phyloP scores from a whole-genome alignment of 1,140 invertebrate genomes.

The Dryas iulia region DNA sequence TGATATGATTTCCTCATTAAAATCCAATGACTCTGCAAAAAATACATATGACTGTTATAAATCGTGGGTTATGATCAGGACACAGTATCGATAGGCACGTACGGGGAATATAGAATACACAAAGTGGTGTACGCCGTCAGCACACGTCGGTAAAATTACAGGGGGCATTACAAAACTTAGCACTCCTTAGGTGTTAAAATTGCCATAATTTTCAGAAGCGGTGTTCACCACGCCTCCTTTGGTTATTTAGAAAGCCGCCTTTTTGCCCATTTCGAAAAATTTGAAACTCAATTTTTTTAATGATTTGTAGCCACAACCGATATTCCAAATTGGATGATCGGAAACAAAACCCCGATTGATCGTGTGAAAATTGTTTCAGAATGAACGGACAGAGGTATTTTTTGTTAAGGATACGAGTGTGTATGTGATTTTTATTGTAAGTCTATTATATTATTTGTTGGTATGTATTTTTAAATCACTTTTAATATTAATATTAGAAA shows the following conservation, averaged over 20 bases:
- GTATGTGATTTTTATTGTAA: no score
- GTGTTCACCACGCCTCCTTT: slow-evolving; percentile 63
- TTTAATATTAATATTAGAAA: no score
- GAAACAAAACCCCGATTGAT: slow-evolving; percentile 59
- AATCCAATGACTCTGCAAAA: slow-evolving; percentile 65
- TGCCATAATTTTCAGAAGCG: slow-evolving; percentile 73
- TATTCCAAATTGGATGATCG: slow-evolving; percentile 73
- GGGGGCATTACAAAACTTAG: slow-evolving; percentile 64
- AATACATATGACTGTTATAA: slow-evolving; percentile 62
- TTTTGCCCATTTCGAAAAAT: slow-evolving; percentile 65
- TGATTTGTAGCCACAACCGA: slow-evolving; percentile 75
- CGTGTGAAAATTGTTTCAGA: slow-evolving; percentile 69
- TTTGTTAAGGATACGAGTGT: no score
- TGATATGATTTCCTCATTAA: slow-evolving; percentile 65
- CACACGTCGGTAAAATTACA: slow-evolving; percentile 70
- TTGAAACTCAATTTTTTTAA: slow-evolving; percentile 72
- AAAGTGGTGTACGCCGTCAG: slow-evolving; percentile 47
- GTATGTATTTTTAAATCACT: no score
- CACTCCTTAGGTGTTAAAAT: slow-evolving; percentile 78
- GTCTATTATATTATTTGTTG: no score
- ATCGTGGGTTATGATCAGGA: slow-evolving; percentile 63
- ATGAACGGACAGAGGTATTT: not conserved
- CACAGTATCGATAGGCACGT: slow-evolving; percentile 43
- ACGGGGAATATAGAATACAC: slow-evolving; percentile 40
- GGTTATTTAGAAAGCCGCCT: slow-evolving; percentile 58